phyloP scores from a whole-genome alignment of 2,113 vertebrate genomes.

The Eclectus roratus region DNA sequence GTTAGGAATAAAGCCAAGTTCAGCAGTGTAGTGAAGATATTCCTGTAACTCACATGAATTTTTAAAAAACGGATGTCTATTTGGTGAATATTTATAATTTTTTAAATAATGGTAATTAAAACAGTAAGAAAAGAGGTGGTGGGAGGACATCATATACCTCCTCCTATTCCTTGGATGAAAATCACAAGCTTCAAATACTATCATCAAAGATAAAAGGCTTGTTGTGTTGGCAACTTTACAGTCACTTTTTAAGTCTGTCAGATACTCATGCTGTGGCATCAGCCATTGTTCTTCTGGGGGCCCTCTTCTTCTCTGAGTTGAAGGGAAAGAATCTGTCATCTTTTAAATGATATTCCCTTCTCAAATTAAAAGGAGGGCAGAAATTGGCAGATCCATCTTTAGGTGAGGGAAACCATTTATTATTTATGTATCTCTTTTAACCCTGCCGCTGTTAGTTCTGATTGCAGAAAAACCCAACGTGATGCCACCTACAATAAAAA shows the following conservation, averaged over 20 bases:
- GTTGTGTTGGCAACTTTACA: constrained; percentile 52
- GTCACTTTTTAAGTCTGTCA: constrained; percentile 49
- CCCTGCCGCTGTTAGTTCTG: constrained; percentile 26
- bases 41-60: not conserved
- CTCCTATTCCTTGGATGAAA: constrained; percentile 51
- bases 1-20: constrained; percentile 38
- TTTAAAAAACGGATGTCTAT: not conserved
- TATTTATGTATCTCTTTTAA: constrained; percentile 47
- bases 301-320: constrained; percentile 21
- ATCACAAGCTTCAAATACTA: constrained; percentile 52
- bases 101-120: constrained; percentile 40
- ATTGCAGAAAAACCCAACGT: constrained; percentile 36
- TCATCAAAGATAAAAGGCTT: constrained; percentile 56
- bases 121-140: constrained; percentile 8
- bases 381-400: constrained; percentile 47
- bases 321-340: constrained; percentile 33
- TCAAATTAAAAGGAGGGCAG: constrained; percentile 56
- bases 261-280: constrained; percentile 48
- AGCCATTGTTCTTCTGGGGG: constrained; percentile 55
- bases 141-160: not conserved
- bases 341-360: constrained; percentile 23
- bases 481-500: constrained; percentile 14
- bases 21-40: not conserved
- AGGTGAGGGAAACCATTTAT: constrained; percentile 45
- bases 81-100: constrained; percentile 24